phyloP scores from a whole-genome alignment of 2,888 invertebrate genomes.

The Gonocerus acuteangulatus region DNA sequence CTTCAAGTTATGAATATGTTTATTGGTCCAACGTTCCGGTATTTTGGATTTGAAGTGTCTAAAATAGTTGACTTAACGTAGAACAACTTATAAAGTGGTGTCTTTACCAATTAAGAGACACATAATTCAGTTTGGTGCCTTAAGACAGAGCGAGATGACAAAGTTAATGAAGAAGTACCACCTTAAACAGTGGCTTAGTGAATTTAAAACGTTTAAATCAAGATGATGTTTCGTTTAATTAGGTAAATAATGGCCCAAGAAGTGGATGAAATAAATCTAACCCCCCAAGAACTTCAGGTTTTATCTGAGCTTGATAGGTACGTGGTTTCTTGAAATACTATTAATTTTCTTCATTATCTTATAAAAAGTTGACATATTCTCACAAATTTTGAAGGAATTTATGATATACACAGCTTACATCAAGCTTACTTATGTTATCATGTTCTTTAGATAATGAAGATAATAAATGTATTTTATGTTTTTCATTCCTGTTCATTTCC shows the following conservation, averaged over 20 bases:
- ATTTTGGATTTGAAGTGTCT: not conserved
- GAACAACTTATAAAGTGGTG: not conserved
- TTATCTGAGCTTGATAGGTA: constrained; percentile 84
- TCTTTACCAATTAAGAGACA: not conserved
- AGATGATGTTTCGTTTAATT: constrained; percentile 11
- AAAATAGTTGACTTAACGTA: no score
- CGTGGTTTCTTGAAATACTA: constrained; percentile 21
- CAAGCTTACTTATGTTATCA: no score
- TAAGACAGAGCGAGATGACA: not conserved
- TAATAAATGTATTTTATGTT: not conserved
- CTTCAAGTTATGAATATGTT: constrained; percentile 1
- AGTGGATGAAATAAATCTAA: constrained; percentile 62
- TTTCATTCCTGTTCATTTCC: not conserved
- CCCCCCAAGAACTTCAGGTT: constrained; percentile 75
- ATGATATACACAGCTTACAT: no score
- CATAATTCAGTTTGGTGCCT: not conserved
- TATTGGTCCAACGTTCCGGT: not conserved
- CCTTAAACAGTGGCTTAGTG: constrained; percentile 5
- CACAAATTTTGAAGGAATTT: not conserved
- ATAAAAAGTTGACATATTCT: no score
- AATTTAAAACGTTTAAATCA: constrained; percentile 12
- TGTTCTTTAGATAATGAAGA: no score
- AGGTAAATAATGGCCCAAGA: constrained; percentile 47
- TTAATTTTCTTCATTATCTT: no score
- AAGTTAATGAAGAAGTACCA: not conserved